Evolutionary conservation across 2,888 invertebrate species (phyloP), one percentile per base, ranked within the genome.

Genomic region (Toxonevra muliebris): DNA sequence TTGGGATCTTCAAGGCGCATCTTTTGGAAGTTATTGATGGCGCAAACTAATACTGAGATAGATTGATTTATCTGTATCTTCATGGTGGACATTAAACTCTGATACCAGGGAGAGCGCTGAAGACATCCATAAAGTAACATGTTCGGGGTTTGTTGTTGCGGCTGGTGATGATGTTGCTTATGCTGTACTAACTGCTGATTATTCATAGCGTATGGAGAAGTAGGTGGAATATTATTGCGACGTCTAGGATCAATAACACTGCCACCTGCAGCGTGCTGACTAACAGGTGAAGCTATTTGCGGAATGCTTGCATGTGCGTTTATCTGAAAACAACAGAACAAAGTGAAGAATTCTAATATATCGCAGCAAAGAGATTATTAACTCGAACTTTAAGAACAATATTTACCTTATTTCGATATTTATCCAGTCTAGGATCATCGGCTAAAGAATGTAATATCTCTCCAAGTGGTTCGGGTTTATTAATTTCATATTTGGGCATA

Each of bases 61-160:
- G 76, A 71, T 69, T 76, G 78, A 71, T 77, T 78, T 67, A 78
- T 76, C 72, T 78, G 77, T 58, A 77, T 78, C 68, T 78, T 78
- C 57, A 76, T 72, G 53, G 76, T 74, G 8, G 76, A 76, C 69
- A 76, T 75, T n/a, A 77, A 69, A 13, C 72, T 71, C 59, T 76
- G 76, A 62, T 77, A 78, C 78, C 78, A 78, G 5, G 74, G 66
- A 7, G 78, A 78, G 19, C 73, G 68, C 19, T 78, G 76, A 1
- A 78, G 54, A 19, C 75, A 76, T 40, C 73, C 74, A 19, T 77
- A 77, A 8, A 78, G 71, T 19, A 75, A 61, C 73, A 71, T 72
- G 69, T 72, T 74, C 8, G 71, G 69, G 48, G 72, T 71, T 71
- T 71, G 71, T 41, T 65, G 69, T 9, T 63, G 65, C 19, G 61